Base-by-base conservation (phyloP, 2,888 invertebrate genomes). In the Ophion ellenae region DNA sequence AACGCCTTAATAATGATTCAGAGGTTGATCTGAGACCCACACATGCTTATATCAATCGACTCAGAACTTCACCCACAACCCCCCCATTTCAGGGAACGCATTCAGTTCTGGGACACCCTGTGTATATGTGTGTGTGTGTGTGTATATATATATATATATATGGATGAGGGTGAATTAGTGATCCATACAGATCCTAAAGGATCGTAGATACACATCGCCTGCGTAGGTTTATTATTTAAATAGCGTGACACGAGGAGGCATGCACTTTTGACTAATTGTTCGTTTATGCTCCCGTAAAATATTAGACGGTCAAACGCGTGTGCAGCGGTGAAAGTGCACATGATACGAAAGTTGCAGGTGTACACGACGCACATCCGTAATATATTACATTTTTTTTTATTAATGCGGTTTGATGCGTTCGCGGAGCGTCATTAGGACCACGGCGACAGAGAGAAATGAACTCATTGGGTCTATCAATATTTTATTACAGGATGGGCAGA, bases 191-290 rank as follows among this genome's bases (percentile, higher is more conserved):
- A 40, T 40, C 40, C 40, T 9, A 1, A 6, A 40, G 40, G 40
- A 40, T 40, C 40, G 40, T 40, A 40, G 40, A 9, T 5, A 40
- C 40, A 40, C 9, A 9, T 40, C 40, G 40, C 9, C 40, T 40
- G 7, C 20, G 20, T 61, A 20, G 9, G 20, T 32, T 14, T 64
- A 61, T 59, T 59, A 20, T 61, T 61, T 61, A 24, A 61, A 61
- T 61, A 5, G 10, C 20, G 36, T 63, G 28, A 40, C 61, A 81
- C 81, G 36, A 24, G 67, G 7, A 28, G 81, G 61, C 69, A 81
- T 75, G 69, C 57, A 69, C 28, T 32, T 81, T 75, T 75, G 81
- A 81, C 75, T 69, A 63, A 81, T 81, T 81, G 75, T 69, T 59
- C 61, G 57, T 53, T 53, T 53, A 53, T 17, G 75, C 11, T 17